These are phyloP conservation scores for Neocrepidodera transversa DNA, from an alignment of 2,888 invertebrate genomes.

Conservation along the genomic window DNA sequence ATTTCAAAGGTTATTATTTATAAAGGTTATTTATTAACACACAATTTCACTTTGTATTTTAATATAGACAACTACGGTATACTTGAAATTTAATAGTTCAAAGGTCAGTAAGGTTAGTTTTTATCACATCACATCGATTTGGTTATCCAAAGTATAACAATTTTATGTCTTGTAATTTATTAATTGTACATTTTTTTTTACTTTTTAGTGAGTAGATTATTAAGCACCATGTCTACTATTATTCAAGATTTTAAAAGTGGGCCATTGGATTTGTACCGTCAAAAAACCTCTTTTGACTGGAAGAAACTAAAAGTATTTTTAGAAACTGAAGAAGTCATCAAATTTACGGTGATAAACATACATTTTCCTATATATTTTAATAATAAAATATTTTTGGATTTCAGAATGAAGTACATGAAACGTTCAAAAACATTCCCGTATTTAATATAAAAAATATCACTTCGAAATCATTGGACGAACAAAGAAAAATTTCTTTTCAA, in stretches of 20 bases:
- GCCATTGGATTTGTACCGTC: slow-evolving; percentile 69
- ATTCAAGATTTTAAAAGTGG: slow-evolving; percentile 70
- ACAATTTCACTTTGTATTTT: no score
- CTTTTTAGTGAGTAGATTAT: background rate
- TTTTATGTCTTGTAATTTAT: no score
- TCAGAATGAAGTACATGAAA: slow-evolving; percentile 50
- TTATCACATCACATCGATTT: no score
- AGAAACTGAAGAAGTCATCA: slow-evolving; percentile 63
- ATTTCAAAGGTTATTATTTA: no score
- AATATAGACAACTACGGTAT: no score
- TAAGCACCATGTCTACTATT: background rate
- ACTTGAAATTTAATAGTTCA: no score
- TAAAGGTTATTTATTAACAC: no score
- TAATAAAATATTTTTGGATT: slow-evolving; percentile 32
- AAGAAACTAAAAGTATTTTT: slow-evolving; percentile 66
- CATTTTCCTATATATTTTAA: background rate
- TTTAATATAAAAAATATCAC: slow-evolving; percentile 43
- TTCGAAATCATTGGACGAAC: slow-evolving; percentile 50
- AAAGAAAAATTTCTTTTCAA: slow-evolving; percentile 65
- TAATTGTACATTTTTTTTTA: no score
- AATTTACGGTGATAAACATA: slow-evolving; percentile 60
- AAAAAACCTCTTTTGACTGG: slow-evolving; percentile 73
- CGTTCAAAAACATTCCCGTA: slow-evolving; percentile 48
- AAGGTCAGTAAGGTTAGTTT: no score
- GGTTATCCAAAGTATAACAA: no score